These are phyloP conservation scores for Fringilla coelebs DNA, from an alignment of 2,797 vertebrate genomes.

Conservation along the genomic window DNA sequence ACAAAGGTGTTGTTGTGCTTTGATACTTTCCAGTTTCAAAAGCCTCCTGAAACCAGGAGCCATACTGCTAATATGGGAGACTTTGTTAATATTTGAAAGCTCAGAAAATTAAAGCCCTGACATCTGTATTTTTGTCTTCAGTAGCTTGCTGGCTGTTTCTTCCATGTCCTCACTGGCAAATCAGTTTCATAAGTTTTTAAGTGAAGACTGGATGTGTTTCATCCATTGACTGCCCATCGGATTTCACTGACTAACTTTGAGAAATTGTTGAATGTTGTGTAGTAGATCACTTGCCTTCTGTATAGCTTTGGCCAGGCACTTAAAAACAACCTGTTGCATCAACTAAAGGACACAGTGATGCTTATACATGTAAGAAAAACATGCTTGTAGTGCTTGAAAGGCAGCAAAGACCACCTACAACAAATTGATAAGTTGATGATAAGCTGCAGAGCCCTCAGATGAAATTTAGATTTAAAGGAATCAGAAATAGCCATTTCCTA, in stretches of 20 bases:
- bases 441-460: background rate
- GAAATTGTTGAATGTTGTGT: background rate
- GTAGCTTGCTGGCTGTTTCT: background rate
- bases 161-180: background rate
- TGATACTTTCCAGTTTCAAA: background rate
- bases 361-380: background rate
- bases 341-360: background rate
- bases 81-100: background rate
- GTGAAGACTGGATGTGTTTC: background rate
- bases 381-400: background rate
- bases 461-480: background rate
- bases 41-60: background rate
- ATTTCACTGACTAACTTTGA: background rate
- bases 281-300: background rate
- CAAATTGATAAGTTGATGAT: background rate
- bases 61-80: background rate
- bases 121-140: background rate
- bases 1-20: background rate
- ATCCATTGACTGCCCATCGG: background rate
- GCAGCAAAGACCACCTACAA: background rate
- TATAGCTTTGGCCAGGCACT: background rate
- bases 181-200: background rate
- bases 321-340: background rate
- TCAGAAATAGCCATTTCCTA: background rate
- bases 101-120: background rate